Conservation (phyloP, 2,113 vertebrate species). For the Ploceus nigricollis region DNA sequence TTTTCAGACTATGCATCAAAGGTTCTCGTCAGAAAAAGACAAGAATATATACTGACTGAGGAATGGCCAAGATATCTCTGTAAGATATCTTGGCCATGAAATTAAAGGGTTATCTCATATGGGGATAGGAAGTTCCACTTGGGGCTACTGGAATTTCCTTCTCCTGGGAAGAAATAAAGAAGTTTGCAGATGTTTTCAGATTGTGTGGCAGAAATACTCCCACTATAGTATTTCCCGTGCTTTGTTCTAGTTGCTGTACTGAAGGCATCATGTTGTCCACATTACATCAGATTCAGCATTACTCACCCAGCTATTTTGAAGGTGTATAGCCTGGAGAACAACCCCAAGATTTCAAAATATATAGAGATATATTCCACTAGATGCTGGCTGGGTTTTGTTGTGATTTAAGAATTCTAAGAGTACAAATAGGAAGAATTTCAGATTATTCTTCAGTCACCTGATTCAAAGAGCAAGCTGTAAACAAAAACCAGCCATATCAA, state of each 20-base stretch:
- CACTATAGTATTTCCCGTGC: neutral
- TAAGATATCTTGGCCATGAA: neutral
- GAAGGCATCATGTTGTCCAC: neutral
- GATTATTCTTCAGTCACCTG: neutral
- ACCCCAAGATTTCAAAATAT: neutral
- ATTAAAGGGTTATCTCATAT: neutral
- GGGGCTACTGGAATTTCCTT: neutral
- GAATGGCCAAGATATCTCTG: neutral
- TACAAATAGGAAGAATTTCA: neutral
- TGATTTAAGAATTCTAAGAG: neutral
- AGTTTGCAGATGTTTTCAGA: neutral
- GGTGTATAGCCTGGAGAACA: neutral
- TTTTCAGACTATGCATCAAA: neutral
- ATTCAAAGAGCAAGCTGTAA: neutral
- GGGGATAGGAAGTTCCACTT: neutral
- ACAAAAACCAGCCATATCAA: neutral
- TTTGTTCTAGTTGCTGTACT: neutral
- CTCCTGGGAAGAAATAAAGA: neutral
- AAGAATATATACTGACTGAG: neutral
- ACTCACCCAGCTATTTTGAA: neutral
- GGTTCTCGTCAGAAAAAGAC: neutral
- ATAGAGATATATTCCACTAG: neutral
- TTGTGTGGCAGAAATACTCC: neutral
- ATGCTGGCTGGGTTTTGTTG: neutral
- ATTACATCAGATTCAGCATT: neutral